Base-by-base conservation (phyloP, 2,113 vertebrate genomes). In the Tympanuchus pallidicinctus region DNA sequence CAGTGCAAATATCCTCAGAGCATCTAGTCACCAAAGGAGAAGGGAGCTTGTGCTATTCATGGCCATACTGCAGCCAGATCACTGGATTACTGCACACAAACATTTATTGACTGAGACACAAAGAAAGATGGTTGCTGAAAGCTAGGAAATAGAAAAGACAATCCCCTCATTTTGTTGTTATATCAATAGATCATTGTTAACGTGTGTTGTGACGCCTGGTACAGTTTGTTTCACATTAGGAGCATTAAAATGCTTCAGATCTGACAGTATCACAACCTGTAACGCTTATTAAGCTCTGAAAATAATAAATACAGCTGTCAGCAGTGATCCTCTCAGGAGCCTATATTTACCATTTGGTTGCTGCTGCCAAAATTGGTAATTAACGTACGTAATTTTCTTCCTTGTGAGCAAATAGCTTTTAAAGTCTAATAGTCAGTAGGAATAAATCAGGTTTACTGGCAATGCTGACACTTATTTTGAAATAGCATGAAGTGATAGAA, bases 391-490 rank as follows among this genome's bases (percentile, higher is more conserved):
- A 18, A 93, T 95, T 96, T 91, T 83, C 85, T 77, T 87, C 43
- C 27, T 30, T 67, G 34, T 50, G 76, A 94, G 60, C 43, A 93
- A 92, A 93, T 22, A 87, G n/a, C 70, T 93, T 90, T 84, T 89
- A 66, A 86, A 94, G 86, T 73, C 75, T 56, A 64, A 59, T 5
- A 90, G 71, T 93, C 74, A 84, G 79, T 24, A 67, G 47, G 85
- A 93, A 96, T 91, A 91, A 94, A 80, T 92, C 28, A 67, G 63
- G 40, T 83, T 94, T 86, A 86, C 63, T 74, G 69, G 69, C 64
- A 93, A 70, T 24, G 13, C 71, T 88, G 82, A 88, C 79, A 95
- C 60, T 73, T 89, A 78, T 87, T 95, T 82, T 82, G 64, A 91
- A 89, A 56, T 11, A 80, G n/a, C 61, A 47, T 8, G 59, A 91